These are phyloP conservation scores for Catagonus wagneri DNA, from an alignment of 2,113 vertebrate species.

Conservation along the genomic window DNA sequence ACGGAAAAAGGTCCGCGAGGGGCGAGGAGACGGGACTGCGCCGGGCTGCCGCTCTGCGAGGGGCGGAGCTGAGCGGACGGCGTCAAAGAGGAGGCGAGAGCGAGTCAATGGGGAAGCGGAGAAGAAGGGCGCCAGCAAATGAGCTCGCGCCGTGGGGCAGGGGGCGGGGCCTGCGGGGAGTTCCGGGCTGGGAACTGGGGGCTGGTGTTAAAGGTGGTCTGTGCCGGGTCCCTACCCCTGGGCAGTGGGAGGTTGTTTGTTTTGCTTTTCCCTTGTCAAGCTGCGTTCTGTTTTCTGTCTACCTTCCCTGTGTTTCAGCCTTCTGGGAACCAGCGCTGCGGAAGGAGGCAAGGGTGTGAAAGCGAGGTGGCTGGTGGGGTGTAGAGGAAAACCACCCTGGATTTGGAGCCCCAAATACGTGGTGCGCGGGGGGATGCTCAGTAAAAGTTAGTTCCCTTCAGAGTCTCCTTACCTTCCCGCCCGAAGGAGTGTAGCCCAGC, in stretches of 20 bases:
- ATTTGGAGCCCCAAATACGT: neutral
- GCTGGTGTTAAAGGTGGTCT: accelerated
- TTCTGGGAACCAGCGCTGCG: neutral
- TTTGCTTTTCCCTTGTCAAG: neutral
- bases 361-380: neutral
- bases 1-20: neutral
- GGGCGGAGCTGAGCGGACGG: neutral
- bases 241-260: neutral
- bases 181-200: neutral
- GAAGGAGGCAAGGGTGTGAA: neutral
- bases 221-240: accelerated
- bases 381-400: neutral
- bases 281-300: neutral
- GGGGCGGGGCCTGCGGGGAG: neutral
- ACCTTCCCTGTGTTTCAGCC: neutral
- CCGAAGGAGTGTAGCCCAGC: neutral
- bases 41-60: too few species aligned
- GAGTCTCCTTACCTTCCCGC: neutral
- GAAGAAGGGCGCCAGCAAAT: neutral
- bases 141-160: neutral
- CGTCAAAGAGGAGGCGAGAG: neutral
- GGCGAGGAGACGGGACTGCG: neutral
- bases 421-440: neutral
- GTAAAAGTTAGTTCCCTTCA: neutral
- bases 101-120: neutral